phyloP scores from a whole-genome alignment of 2,113 vertebrate species.

The Brachirus orientalis region DNA sequence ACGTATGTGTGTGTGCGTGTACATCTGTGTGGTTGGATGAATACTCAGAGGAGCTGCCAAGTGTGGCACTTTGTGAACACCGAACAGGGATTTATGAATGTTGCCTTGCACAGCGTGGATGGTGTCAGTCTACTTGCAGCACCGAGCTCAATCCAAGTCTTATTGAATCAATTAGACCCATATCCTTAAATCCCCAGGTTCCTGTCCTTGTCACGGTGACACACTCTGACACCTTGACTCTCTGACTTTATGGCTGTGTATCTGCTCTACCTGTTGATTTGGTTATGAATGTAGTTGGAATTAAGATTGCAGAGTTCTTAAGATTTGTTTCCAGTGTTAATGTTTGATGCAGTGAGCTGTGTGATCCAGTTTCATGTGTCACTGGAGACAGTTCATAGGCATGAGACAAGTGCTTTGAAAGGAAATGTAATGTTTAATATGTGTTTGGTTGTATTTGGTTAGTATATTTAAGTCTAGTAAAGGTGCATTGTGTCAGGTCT shows the following conservation, averaged over 20 bases:
- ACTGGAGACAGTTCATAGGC: neutral
- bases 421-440: no score
- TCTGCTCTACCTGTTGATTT: neutral
- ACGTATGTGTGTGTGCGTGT: no score
- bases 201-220: constrained; percentile 17
- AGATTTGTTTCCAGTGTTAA: no score
- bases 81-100: constrained; percentile 59
- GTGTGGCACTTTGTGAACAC: constrained; percentile 41
- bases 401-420: neutral
- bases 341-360: no score
- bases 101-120: constrained; percentile 33
- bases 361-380: neutral
- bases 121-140: constrained; percentile 17
- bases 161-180: constrained; percentile 64
- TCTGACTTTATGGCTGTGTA: neutral
- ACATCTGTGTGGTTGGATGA: no score
- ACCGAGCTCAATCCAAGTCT: constrained; percentile 55
- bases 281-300: neutral
- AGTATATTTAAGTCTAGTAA: no score
- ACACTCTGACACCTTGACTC: constrained; percentile 18
- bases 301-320: no score
- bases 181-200: constrained; percentile 39
- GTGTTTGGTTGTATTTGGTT: neutral
- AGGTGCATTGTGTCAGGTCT: neutral
- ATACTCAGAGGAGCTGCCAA: constrained; percentile 40